Base-by-base conservation (phyloP, 2,888 invertebrate genomes). In the Agriotes lineatus region DNA sequence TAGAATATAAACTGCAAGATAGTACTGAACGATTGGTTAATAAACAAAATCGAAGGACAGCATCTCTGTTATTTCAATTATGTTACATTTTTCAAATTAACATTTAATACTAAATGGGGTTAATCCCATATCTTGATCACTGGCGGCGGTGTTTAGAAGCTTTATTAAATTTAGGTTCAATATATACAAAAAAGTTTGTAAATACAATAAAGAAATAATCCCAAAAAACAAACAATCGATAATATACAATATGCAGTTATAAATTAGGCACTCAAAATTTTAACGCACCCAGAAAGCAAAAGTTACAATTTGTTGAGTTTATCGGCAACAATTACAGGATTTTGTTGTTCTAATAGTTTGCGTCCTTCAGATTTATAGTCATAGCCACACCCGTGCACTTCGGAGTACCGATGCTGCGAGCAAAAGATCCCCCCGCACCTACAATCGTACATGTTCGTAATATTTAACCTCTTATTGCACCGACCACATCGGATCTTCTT, bases 371-470 rank as follows among this genome's bases (percentile, higher is more conserved):
- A 88, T 85, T 93, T 93, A 85, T 93, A 94, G 85, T 94, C 93
- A 85, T 90, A 92, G 14, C 88, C 87, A 84, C 95, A 95, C 73
- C 89, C 88, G 85, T 95, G 95, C 70, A 90, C 88, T 85, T 93
- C 93, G 1, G 91, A 89, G 83, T 92, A 91, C 61, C 93, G 88
- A 84, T 93, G 94, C 75, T 89, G 89, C 66, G 92, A 90, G 85
- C 95, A 94, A 85, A 90, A 93, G 67, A 87, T 85, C 54, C 88
- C 88, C 7, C 92, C 92, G 84, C 94, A 94, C 76, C 93, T 90
- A 72, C 83, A 83, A 76, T 86, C 87, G 85, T 92, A 93, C 77
- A 88, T 89, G 64, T 91, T 91, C 14, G 92, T 90, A 58, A 93
- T 87, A 75, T 90, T 90, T 71, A 93, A 88, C 69, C 90, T 88